These are phyloP conservation scores for Cervus canadensis DNA, from an alignment of 2,113 vertebrate species.

Conservation along the genomic window DNA sequence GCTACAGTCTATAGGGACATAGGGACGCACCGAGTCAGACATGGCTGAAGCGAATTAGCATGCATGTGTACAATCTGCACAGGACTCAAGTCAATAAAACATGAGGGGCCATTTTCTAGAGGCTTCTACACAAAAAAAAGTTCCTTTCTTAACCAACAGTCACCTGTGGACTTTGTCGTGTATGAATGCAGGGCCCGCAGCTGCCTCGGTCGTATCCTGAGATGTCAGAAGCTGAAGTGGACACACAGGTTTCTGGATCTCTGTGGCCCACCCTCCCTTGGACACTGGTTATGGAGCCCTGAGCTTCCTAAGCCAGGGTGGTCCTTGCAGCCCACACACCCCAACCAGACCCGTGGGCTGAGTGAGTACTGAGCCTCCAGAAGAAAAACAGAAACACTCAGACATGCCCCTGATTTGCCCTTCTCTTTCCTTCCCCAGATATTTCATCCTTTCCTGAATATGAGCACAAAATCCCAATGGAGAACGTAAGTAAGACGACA, in stretches of 20 bases:
- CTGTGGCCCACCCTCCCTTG: accelerated
- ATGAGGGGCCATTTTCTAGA: background rate
- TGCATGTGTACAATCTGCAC: accelerated
- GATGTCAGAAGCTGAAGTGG: background rate
- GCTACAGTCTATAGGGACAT: background rate
- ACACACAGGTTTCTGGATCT: background rate
- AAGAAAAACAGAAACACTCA: background rate
- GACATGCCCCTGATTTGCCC: accelerated
- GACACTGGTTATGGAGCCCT: background rate
- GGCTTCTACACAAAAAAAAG: background rate
- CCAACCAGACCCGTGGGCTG: accelerated
- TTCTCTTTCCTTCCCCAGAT: background rate
- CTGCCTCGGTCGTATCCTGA: accelerated
- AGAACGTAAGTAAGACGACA: accelerated
- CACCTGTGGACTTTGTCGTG: background rate
- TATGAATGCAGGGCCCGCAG: accelerated
- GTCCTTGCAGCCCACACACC: background rate
- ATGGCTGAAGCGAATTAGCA: background rate
- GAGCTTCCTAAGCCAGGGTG: accelerated
- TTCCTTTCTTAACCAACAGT: background rate
- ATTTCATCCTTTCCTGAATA: background rate
- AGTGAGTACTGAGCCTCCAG: too few relatives aligned
- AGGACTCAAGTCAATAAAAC: background rate
- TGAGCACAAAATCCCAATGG: accelerated
- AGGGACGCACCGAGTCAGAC: background rate